A percentile compares a stretch with the other conserved stretches of the same genome.
phyloP scores from a whole-genome alignment of 2,888 invertebrate genomes.

The Abscondita cerata region DNA sequence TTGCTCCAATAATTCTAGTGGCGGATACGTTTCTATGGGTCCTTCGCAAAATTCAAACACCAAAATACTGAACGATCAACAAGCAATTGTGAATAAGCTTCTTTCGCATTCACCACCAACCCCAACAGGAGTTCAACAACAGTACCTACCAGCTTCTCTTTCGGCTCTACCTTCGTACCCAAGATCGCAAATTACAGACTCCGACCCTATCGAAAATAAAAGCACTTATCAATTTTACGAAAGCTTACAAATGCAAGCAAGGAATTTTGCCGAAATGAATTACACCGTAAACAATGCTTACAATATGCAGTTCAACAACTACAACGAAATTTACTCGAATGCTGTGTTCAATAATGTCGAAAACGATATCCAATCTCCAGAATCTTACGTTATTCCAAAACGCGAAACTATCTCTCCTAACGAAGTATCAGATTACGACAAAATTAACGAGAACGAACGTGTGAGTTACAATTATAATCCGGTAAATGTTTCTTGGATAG shows the following conservation, averaged over 20 bases:
- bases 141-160: slow-evolving; percentile 34
- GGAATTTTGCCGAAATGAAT: slow-evolving; percentile 9
- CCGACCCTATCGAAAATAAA: not conserved
- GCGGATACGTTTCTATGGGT: slow-evolving; percentile 55
- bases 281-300: slow-evolving; percentile 9
- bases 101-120: slow-evolving; percentile 45
- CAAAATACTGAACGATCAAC: slow-evolving; percentile 40
- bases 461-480: slow-evolving; percentile 33
- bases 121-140: slow-evolving; percentile 33
- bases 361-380: not conserved
- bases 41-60: slow-evolving; percentile 15
- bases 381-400: slow-evolving; percentile 17
- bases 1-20: slow-evolving; percentile 52
- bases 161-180: slow-evolving; percentile 12
- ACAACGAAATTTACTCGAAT: slow-evolving; percentile 13
- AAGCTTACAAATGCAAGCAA: slow-evolving; percentile 5
- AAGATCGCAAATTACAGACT: not conserved
- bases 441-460: slow-evolving; percentile 3
- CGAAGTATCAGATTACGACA: slow-evolving; percentile 5
- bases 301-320: not conserved
- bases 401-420: slow-evolving; percentile 19
- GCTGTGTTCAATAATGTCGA: slow-evolving; percentile 1
- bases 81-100: slow-evolving; percentile 57
- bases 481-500: slow-evolving; percentile 42
- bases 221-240: slow-evolving; percentile 2